Base-by-base conservation (phyloP, 2,113 vertebrate genomes). In the Menidia beryllina region DNA sequence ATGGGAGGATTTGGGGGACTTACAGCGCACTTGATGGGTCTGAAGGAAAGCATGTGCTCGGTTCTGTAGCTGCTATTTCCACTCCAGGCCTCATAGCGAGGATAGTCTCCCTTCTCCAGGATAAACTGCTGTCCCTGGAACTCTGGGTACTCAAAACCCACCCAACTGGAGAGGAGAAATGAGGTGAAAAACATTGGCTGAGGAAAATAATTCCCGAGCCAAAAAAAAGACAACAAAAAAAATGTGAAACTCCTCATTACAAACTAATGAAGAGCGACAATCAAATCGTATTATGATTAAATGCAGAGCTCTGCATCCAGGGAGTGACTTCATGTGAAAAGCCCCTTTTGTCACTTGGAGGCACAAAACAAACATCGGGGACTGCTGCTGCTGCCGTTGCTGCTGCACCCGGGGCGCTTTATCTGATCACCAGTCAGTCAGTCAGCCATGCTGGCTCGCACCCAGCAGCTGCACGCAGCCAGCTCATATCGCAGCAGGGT, bases 101-200 rank as follows among this genome's bases (percentile, higher is more conserved):
- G 96, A 38, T 97, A 98, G 87, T 99, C 97, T 25, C 97, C 97
- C 81, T 98, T 98, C 93, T 98, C 98, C 90, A 98, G 92, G 86
- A 98, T 96, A 72, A 99, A 99, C 91, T 98, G 96, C 92, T 99
- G 97, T 58, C 97, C 98, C 92, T 97, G 96, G 93, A 95, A 98
- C 84, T 98, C 96, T 0, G 97, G 96, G 84, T 98, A 96, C 86
- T 98, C 97, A 6, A 93, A 98, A 39, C 96, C 96, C 69, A 97
- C 95, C 96, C 96, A 98, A 30, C 96, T 98, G 48, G 10, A 23
- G 21, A 25, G 56, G 3, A 50, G 23, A 45, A 30, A 72, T 19
- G 25, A 23, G 38, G 19, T 54, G 10, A 61, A 14, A 68, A 36
- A 55, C 4, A 26, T 14, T 45, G 19, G 52, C 14, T 21, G 55